These are phyloP conservation scores for Monopterus albus DNA, from an alignment of 2,113 vertebrate genomes.

Conservation along the genomic window DNA sequence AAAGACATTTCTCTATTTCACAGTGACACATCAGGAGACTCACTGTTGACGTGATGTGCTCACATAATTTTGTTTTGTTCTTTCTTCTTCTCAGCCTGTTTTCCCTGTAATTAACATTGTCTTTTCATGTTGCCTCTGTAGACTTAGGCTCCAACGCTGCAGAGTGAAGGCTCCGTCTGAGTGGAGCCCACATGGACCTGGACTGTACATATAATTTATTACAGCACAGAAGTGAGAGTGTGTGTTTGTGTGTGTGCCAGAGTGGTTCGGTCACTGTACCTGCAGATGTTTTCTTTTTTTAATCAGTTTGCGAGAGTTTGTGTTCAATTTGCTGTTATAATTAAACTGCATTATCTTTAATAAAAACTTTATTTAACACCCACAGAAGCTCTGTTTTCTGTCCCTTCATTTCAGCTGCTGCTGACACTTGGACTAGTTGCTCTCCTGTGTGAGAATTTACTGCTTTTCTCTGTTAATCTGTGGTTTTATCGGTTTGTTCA, in stretches of 20 bases:
- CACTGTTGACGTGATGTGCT: too few species aligned
- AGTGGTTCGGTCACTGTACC: conserved; percentile 57
- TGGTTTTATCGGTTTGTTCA: too few species aligned
- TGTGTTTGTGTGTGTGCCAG: conserved; percentile 1
- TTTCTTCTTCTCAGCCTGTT: background rate
- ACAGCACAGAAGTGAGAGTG: conserved; percentile 71
- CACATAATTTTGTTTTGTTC: background rate
- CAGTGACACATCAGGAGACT: background rate
- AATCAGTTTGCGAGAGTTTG: conserved; percentile 55
- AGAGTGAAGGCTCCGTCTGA: conserved; percentile 77
- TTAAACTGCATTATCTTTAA: conserved; percentile 83
- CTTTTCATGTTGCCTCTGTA: conserved; percentile 52
- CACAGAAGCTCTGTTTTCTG: too few species aligned
- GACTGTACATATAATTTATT: conserved; percentile 89
- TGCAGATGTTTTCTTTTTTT: conserved; percentile 50
- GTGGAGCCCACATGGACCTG: conserved; percentile 75
- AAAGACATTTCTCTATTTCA: background rate
- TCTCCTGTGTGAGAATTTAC: too few species aligned
- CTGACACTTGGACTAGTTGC: too few species aligned
- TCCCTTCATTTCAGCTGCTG: too few species aligned
- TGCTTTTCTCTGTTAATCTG: too few species aligned
- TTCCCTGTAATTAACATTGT: background rate
- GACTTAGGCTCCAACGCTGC: conserved; percentile 90
- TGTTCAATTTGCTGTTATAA: conserved; percentile 66
- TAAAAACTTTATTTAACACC: conserved; percentile 92